Evolutionary conservation across 1,140 invertebrate species (phyloP).

Genomic region (Euwallacea similis): DNA sequence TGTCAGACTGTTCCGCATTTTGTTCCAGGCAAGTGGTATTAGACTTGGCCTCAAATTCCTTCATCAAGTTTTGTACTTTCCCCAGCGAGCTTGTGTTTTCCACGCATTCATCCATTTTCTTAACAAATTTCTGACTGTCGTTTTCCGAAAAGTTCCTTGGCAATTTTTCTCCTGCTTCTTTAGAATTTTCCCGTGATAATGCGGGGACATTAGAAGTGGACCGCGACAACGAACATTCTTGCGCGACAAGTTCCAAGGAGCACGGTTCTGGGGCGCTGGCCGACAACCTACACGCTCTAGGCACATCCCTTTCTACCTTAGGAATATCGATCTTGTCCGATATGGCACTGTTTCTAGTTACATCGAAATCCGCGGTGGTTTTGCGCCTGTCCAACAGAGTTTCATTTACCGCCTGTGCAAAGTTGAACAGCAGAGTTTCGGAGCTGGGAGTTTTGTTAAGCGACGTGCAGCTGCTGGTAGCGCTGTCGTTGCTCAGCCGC

Average conservation of each 20-base stretch:
- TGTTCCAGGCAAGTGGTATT: slow-evolving; percentile 53
- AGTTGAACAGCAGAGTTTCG: slow-evolving; percentile 33
- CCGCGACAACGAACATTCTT: slow-evolving; percentile 57
- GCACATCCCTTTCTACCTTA: slow-evolving; percentile 13
- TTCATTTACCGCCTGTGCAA: slow-evolving; percentile 37
- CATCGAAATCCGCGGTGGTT: not conserved
- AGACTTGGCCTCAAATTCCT: slow-evolving; percentile 82
- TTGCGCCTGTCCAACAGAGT: slow-evolving; percentile 26
- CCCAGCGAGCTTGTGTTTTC: slow-evolving; percentile 56
- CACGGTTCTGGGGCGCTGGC: slow-evolving; percentile 66
- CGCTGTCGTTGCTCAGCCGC: slow-evolving; percentile 34
- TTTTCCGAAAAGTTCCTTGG: slow-evolving; percentile 57
- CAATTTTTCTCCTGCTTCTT: slow-evolving; percentile 64
- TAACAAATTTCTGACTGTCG: slow-evolving; percentile 20
- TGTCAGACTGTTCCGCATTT: slow-evolving; percentile 24
- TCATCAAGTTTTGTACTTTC: slow-evolving; percentile 79
- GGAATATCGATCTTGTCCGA: slow-evolving; percentile 48
- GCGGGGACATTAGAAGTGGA: slow-evolving; percentile 50
- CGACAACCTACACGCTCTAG: slow-evolving; percentile 56
- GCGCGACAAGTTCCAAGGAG: slow-evolving; percentile 52
- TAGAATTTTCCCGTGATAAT: slow-evolving; percentile 55
- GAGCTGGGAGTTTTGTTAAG: slow-evolving; percentile 34
- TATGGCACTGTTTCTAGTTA: slow-evolving; percentile 47
- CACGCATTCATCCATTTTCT: slow-evolving; percentile 41
- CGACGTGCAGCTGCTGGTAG: slow-evolving; percentile 49